Evolutionary conservation across 2,113 vertebrate genomes (phyloP).

Genomic region (Furnarius figulus): DNA sequence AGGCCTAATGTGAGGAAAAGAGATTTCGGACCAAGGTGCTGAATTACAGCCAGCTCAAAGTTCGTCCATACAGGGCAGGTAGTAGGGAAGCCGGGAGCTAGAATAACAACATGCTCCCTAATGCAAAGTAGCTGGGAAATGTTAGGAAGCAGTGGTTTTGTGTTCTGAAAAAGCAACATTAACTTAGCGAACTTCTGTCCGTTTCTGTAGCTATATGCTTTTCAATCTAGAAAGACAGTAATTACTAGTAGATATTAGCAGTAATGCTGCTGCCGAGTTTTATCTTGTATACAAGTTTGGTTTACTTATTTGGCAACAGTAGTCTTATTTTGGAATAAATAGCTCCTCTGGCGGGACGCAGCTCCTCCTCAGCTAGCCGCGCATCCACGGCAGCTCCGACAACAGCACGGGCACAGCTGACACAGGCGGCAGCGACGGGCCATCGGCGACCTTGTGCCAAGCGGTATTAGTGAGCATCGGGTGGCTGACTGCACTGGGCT

Average conservation of each 20-base stretch:
- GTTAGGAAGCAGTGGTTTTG: background rate
- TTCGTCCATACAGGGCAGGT: rapidly evolving
- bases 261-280: background rate
- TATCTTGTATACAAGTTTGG: background rate
- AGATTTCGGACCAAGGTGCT: background rate
- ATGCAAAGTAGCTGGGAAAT: background rate
- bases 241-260: background rate
- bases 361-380: background rate
- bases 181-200: background rate
- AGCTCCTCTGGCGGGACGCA: too few relatives aligned
- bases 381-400: rapidly evolving
- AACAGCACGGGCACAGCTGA: background rate
- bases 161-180: background rate
- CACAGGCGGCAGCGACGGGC: background rate
- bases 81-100: rapidly evolving
- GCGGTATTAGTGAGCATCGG: background rate
- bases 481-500: background rate
- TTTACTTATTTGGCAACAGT: background rate
- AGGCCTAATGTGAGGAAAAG: background rate
- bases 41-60: background rate
- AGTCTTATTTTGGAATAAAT: background rate
- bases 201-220: background rate
- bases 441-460: background rate
- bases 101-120: background rate
- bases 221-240: background rate